Base-by-base conservation (phyloP, 2,888 invertebrate species). In the Lycaena phlaeas region DNA sequence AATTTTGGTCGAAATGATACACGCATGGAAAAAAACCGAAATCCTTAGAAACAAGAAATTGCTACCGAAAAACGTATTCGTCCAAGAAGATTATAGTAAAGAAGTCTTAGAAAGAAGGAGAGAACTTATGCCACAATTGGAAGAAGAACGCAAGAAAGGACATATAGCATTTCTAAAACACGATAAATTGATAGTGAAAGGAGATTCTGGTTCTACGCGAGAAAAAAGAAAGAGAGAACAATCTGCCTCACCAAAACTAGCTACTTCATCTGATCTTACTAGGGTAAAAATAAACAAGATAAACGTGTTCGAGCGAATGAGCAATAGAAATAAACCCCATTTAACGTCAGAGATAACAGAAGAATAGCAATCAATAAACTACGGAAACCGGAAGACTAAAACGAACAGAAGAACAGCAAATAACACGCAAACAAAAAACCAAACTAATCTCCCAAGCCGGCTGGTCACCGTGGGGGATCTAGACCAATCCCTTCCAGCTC, bases 391-490 rank as follows among this genome's bases (percentile, higher is more conserved):
- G 38, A 38, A 41, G 41, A 40, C n/a, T 28, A 36, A 4, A 41
- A 36, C 27, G 18, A 41, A 41, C 7, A 22, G 28, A 27, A 10
- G 12, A 36, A 36, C 17, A 36, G 12, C 9, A 9, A 12, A 6
- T 31, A 10, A 28, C 28, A 28, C 28, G 6, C n/a, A 2, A 10
- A 6, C 28, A 11, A 28, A 28, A 28, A 28, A 31, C n/a, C 7
- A 31, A 7, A 31, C 14, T 40, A 17, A 28, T 40, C 36, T 10
- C 40, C 40, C 43, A 43, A 40, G 26, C 39, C 43, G 40, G 42
- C 38, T 42, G 42, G 42, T 42, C 42, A 27, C 34, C 42, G 42
- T 38, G 27, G 42, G 34, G 34, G 43, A 36, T 40, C 34, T 36
- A 10, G 36, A 43, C 43, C 30, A 43, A 29, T 26, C 36, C 42